Evolutionary conservation across 2,888 invertebrate genomes (phyloP), one percentile per base, ranked within the genome.

Genomic region (Lepidonotus clava): DNA sequence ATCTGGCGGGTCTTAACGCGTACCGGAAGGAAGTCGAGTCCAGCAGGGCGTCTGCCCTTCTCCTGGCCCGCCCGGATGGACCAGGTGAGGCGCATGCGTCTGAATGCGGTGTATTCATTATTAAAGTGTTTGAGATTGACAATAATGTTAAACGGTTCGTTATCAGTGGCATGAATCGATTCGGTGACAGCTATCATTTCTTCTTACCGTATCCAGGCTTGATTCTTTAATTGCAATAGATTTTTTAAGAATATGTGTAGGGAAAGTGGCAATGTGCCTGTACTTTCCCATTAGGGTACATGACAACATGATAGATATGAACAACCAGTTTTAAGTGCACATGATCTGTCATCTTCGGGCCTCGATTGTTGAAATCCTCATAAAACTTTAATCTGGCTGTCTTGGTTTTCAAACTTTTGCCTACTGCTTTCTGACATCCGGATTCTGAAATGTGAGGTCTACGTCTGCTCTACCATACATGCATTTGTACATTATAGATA

Each of bases 11-110:
- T 91, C 0, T 80, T 93, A 34, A 90, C 90, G 86, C 89, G 85
- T 28, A 46, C 83, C 8, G 90, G 88, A 4, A 80, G 61, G 1
- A 88, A 88, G 21, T 88, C 91, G 36, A 92, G 90, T 53, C 93
- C 92, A 8, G 92, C 92, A 4, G 93, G 90, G 18, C 89, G 93
- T 38, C 88, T 93, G 21, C 92, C 93, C 1, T 90, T 90, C 83
- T 93, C 93, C 0, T 94, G 93, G 93, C 92, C 91, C 32, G 67
- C 66, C 5, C 89, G 88, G 71, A 87, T 90, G 34, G 67, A 84
- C 24, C 88, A 90, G 87, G 90, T 84, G 38, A 24, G 71, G n/a
- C n/a, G n/a, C n/a, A n/a, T n/a, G n/a, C n/a, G n/a, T n/a, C n/a
- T n/a, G n/a, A n/a, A n/a, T 67, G 11, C 18, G 11, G 53, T n/a